phyloP scores from a whole-genome alignment of 2,797 vertebrate species.

The Enoplosus armatus region DNA sequence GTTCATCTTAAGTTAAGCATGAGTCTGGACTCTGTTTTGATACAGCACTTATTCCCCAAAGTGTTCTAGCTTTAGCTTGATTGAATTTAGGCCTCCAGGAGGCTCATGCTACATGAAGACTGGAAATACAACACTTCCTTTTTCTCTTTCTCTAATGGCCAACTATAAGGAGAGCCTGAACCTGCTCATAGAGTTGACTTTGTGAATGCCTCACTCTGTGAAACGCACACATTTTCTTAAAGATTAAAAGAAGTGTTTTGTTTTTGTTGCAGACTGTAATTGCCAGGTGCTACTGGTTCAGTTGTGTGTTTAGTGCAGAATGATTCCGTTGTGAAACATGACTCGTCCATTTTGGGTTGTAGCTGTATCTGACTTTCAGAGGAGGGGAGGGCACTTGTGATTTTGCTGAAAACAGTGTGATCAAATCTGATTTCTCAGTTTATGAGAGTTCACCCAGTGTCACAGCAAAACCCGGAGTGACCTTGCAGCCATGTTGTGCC shows the following conservation, averaged over 20 bases:
- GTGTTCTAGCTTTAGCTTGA: constrained; percentile 62
- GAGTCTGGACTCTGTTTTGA: constrained; percentile 48
- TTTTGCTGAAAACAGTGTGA: constrained; percentile 26
- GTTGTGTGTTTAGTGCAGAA: constrained; percentile 42
- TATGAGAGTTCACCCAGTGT: constrained; percentile 32
- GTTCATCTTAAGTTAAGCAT: constrained; percentile 46
- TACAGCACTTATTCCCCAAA: constrained; percentile 54
- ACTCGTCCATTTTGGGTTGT: constrained; percentile 43
- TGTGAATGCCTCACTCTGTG: constrained; percentile 64
- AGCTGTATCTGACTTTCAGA: constrained; percentile 29
- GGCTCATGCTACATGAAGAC: constrained; percentile 61
- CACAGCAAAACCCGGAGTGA: constrained; percentile 48
- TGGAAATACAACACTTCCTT: constrained; percentile 65
- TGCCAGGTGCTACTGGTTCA: constrained; percentile 50
- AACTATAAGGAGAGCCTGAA: constrained; percentile 63
- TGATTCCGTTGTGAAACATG: constrained; percentile 42
- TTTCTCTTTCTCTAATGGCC: constrained; percentile 53
- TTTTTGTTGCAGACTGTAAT: constrained; percentile 39
- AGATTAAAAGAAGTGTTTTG: constrained; percentile 30
- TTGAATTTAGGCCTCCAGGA: constrained; percentile 60
- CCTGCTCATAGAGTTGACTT: constrained; percentile 51
- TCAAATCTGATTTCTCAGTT: constrained; percentile 51
- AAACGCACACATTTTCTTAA: constrained; percentile 66
- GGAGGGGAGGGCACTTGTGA: constrained; percentile 4
- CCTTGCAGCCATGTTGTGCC: constrained; percentile 69